A percentile compares a stretch with the other conserved stretches of the same genome.
Conservation (phyloP, 2,888 invertebrate species). For the Volucella bombylans region DNA sequence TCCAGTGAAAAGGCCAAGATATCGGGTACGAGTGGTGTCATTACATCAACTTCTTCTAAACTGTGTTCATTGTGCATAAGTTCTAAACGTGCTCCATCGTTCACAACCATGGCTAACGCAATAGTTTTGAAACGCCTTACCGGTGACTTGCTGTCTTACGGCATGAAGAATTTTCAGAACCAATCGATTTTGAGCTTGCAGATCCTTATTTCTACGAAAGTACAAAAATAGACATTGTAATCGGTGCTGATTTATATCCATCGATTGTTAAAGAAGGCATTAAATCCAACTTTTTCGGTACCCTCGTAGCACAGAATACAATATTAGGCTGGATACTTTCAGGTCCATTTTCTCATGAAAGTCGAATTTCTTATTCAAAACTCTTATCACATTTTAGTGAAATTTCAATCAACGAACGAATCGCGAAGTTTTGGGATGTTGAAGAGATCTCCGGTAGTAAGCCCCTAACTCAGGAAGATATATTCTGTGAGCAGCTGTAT, state of each 20-base stretch:
- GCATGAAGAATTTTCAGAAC: slow-evolving; percentile 3
- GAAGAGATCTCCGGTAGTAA: too few relatives aligned
- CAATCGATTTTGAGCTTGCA: slow-evolving; percentile 8
- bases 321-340: too few relatives aligned
- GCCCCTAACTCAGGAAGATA: too few relatives aligned
- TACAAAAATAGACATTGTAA: slow-evolving; percentile 18
- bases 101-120: too few relatives aligned
- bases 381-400: too few relatives aligned
- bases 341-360: too few relatives aligned
- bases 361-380: too few relatives aligned
- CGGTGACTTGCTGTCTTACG: background rate
- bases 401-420: background rate
- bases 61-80: too few relatives aligned
- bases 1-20: slow-evolving; percentile 26
- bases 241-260: background rate
- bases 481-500: background rate
- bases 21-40: slow-evolving; percentile 6
- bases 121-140: slow-evolving; percentile 1
- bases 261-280: too few relatives aligned
- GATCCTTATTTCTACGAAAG: background rate
- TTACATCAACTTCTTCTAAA: background rate
- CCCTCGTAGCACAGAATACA: too few relatives aligned
- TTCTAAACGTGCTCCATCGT: slow-evolving; percentile 3
- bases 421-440: background rate
- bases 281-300: too few relatives aligned